phyloP scores from a whole-genome alignment of 2,888 invertebrate species.

The Sepioteuthis lessoniana region DNA sequence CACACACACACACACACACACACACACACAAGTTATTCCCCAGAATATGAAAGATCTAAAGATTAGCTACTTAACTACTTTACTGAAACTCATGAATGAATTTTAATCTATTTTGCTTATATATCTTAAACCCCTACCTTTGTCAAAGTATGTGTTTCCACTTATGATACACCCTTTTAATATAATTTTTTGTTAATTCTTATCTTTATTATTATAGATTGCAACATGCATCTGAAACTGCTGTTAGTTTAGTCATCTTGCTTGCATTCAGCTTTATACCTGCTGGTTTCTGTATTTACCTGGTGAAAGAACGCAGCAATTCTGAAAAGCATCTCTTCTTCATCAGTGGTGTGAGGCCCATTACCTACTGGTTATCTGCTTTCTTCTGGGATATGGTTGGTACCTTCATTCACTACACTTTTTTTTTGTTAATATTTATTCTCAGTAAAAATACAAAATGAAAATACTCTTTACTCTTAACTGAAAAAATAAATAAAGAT shows the following conservation, averaged over 20 bases:
- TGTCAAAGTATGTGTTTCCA: too few relatives aligned
- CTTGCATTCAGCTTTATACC: conserved; percentile 76
- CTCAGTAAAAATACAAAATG: too few relatives aligned
- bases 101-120: too few relatives aligned
- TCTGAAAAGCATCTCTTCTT: conserved; percentile 75
- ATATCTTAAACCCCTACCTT: too few relatives aligned
- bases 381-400: conserved; percentile 72
- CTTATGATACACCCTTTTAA: neutral
- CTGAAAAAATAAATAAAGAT: too few relatives aligned
- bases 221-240: conserved; percentile 75
- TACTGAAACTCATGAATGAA: too few relatives aligned
- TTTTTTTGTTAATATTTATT: neutral
- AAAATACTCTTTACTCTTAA: too few relatives aligned
- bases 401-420: neutral
- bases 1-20: too few relatives aligned
- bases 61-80: too few relatives aligned
- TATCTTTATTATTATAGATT: conserved; percentile 62
- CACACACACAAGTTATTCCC: too few relatives aligned
- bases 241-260: conserved; percentile 75
- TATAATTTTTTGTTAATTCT: too few relatives aligned
- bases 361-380: conserved; percentile 69
- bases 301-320: conserved; percentile 72
- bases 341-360: conserved; percentile 72
- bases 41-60: too few relatives aligned
- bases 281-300: conserved; percentile 72